Evolutionary conservation across 2,113 vertebrate genomes (phyloP).

Genomic region (Elgaria multicarinata): DNA sequence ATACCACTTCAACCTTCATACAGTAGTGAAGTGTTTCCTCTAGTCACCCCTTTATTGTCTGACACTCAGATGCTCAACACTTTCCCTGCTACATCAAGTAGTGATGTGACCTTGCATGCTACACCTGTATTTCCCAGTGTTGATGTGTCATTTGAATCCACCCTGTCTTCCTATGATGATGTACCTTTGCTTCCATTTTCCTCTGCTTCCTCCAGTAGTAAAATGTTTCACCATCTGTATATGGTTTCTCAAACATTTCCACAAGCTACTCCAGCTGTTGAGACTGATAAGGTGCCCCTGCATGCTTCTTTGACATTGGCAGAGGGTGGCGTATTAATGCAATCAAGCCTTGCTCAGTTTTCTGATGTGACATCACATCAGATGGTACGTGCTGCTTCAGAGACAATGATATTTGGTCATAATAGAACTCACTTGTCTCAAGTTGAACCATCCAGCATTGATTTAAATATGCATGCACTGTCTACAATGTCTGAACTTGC

Average conservation of each 20-base stretch:
- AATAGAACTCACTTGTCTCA: constrained; percentile 77
- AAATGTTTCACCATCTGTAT: constrained; percentile 76
- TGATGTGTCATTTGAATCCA: constrained; percentile 82
- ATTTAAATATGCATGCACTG: constrained; percentile 82
- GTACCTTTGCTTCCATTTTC: constrained; percentile 85
- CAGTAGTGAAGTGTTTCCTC: constrained; percentile 85
- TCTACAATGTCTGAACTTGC: constrained; percentile 77
- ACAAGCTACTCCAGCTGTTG: constrained; percentile 77
- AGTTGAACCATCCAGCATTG: constrained; percentile 78
- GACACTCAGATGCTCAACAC: constrained; percentile 82
- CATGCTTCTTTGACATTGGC: constrained; percentile 84
- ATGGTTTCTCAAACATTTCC: constrained; percentile 80
- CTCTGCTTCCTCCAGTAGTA: constrained; percentile 84
- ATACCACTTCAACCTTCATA: constrained; percentile 82
- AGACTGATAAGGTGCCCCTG: constrained; percentile 79
- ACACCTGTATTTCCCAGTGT: constrained; percentile 85
- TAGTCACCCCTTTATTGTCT: constrained; percentile 85
- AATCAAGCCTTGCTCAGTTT: constrained; percentile 78
- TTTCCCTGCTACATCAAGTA: constrained; percentile 82
- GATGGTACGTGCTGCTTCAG: constrained; percentile 77
- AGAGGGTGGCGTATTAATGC: constrained; percentile 78
- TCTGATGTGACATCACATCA: constrained; percentile 79
- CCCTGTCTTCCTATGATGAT: constrained; percentile 83
- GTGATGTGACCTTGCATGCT: constrained; percentile 90
- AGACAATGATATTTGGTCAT: constrained; percentile 79